These are phyloP conservation scores for Brachionichthys hirsutus DNA, from an alignment of 2,113 vertebrate species.

Conservation along the genomic window DNA sequence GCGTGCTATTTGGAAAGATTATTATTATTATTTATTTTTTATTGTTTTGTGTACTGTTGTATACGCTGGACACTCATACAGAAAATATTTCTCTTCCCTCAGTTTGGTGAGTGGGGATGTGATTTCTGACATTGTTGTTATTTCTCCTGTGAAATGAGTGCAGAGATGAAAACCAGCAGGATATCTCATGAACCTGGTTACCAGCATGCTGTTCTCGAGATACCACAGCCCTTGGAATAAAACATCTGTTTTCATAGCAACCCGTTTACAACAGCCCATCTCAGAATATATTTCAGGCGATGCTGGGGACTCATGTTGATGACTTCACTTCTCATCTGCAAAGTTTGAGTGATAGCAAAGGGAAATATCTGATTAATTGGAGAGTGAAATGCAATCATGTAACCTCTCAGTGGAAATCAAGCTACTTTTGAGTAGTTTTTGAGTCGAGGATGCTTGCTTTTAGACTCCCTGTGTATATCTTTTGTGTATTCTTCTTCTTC, in stretches of 20 bases:
- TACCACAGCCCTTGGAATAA: constrained; percentile 51
- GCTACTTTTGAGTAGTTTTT: too few relatives aligned
- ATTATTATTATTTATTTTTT: constrained; percentile 35
- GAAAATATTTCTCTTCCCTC: constrained; percentile 11
- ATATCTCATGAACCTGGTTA: constrained; percentile 38
- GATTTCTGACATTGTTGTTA: constrained; percentile 30
- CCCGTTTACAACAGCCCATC: constrained; percentile 46
- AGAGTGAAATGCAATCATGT: constrained; percentile 63
- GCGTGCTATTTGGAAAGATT: constrained; percentile 37
- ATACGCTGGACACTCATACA: neutral
- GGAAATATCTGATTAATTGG: constrained; percentile 52
- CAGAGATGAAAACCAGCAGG: constrained; percentile 45
- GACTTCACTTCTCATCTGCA: constrained; percentile 67
- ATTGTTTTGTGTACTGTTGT: constrained; percentile 30
- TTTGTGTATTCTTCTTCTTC: too few relatives aligned
- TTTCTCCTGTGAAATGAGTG: constrained; percentile 31
- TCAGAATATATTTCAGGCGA: constrained; percentile 50
- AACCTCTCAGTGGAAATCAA: constrained; percentile 32
- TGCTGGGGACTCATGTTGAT: constrained; percentile 57
- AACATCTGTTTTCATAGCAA: constrained; percentile 71
- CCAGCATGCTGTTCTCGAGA: constrained; percentile 40
- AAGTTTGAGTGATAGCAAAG: constrained; percentile 49
- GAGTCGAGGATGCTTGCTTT: too few relatives aligned
- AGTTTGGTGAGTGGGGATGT: constrained; percentile 6
- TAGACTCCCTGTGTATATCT: too few relatives aligned